Conservation (phyloP, 2,797 vertebrate species). For the Paramormyrops hopkinsi region DNA sequence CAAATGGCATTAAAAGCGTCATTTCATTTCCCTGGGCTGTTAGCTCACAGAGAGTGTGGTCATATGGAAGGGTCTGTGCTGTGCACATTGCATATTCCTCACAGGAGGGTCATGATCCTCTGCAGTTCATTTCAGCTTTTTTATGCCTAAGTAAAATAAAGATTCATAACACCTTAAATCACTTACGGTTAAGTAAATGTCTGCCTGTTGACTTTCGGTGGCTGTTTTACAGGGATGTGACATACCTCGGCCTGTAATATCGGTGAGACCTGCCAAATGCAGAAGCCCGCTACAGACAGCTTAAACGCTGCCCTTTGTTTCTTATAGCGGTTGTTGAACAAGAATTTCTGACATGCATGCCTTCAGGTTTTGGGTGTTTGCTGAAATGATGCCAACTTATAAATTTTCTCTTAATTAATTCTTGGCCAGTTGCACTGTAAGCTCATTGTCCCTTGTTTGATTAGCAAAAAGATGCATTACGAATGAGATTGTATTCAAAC, state of each 20-base stretch:
- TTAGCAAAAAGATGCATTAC: conserved; percentile 10
- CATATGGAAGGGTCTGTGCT: not conserved
- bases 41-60: not conserved
- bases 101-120: not conserved
- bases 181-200: not conserved
- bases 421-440: conserved; percentile 7
- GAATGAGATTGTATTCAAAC: not conserved
- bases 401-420: not conserved
- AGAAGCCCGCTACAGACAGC: not conserved
- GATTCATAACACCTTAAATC: not conserved
- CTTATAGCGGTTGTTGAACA: not conserved
- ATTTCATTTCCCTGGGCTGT: not conserved
- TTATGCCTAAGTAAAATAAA: not conserved
- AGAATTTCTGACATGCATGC: not conserved
- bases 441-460: not conserved
- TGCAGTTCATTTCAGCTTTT: not conserved
- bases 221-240: not conserved
- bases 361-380: not conserved
- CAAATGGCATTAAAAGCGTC: not conserved
- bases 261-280: not conserved
- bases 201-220: not conserved
- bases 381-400: not conserved
- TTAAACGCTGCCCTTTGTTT: not conserved
- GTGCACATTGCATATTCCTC: not conserved
- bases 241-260: not conserved